Base-by-base conservation (phyloP, 37 sponge, comb jelly and placozoan genomes). In the Corticium candelabrum region DNA sequence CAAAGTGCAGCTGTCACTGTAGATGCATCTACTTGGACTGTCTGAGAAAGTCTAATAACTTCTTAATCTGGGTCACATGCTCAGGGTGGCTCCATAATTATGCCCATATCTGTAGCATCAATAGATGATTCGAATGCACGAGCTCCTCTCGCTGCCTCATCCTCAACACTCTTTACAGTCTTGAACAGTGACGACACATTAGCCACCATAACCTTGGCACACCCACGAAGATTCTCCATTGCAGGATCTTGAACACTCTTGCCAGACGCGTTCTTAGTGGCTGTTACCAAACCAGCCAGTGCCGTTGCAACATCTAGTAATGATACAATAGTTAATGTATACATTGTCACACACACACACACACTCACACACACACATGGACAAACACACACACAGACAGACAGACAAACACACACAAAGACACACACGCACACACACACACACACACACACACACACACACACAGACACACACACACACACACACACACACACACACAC, bases 111-210 rank as follows among this genome's bases (percentile, higher is more conserved):
- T n/a, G n/a, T n/a, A 57, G 87, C 81, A 37, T 94, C 92, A 31
- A 97, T 89, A 40, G 95, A 85, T 35, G 86, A 87, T 82, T 97
- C 99, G 7, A 96, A 86, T 1, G 89, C 86, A 31, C 89, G 72
- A 1, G 87, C 87, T 0, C 89, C 94, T 32, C 86, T 74, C 3
- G 86, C 86, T 5, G 99, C 90, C 76, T 93, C 90, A 69, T 89
- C 87, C 76, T 94, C 99, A 35, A 91, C 99, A 76, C 89, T 91
- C 83, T 89, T 94, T 38, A 97, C 90, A 2, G 94, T 97, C 87
- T 97, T 94, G 86, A 97, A 39, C 67, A 97, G 76, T n/a, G 92
- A 85, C 7, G 88, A 78, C 40, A 94, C 91, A 62, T 81, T 83
- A 37, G 86, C 69, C 36, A 90, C 90, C 94, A 94, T 90, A 41